Evolutionary conservation across 2,113 vertebrate species (phyloP).

Genomic region (Corvus hawaiiensis): DNA sequence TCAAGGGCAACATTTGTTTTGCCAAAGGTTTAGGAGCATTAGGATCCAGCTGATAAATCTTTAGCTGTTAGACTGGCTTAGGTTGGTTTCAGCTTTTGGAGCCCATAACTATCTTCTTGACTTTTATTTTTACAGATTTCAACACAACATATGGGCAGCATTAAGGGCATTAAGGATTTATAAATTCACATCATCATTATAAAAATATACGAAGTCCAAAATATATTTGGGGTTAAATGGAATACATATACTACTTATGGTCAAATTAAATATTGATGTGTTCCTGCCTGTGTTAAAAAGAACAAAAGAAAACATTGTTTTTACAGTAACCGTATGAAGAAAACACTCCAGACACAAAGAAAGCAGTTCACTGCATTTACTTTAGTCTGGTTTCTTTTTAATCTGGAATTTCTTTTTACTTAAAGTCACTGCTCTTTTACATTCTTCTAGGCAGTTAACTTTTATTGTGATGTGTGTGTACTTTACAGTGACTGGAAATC

Average conservation of each 20-base stretch:
- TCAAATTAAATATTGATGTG: slow-evolving; percentile 5
- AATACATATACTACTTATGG: background rate
- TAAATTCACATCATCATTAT: slow-evolving; percentile 12
- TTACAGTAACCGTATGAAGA: background rate
- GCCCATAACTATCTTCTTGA: slow-evolving; percentile 30
- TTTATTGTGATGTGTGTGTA: slow-evolving; percentile 14
- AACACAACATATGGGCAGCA: slow-evolving; percentile 39
- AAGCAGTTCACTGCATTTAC: background rate
- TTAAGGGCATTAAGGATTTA: slow-evolving; percentile 58
- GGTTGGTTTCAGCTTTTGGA: slow-evolving; percentile 31
- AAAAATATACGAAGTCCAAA: background rate
- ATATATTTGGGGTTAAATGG: background rate
- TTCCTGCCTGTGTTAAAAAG: background rate
- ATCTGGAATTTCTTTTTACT: background rate
- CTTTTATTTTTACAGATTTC: slow-evolving; percentile 63
- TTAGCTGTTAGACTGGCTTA: slow-evolving; percentile 52
- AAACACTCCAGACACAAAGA: background rate
- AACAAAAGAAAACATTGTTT: background rate
- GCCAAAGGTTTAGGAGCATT: slow-evolving; percentile 52
- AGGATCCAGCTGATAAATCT: slow-evolving; percentile 58
- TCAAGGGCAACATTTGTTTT: slow-evolving; percentile 36
- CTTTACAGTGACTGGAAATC: slow-evolving; percentile 42
- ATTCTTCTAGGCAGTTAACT: slow-evolving; percentile 23
- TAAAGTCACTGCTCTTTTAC: background rate
- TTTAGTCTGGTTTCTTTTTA: background rate